Evolutionary conservation across 2,797 vertebrate genomes (phyloP).

Genomic region (Falco berigora): DNA sequence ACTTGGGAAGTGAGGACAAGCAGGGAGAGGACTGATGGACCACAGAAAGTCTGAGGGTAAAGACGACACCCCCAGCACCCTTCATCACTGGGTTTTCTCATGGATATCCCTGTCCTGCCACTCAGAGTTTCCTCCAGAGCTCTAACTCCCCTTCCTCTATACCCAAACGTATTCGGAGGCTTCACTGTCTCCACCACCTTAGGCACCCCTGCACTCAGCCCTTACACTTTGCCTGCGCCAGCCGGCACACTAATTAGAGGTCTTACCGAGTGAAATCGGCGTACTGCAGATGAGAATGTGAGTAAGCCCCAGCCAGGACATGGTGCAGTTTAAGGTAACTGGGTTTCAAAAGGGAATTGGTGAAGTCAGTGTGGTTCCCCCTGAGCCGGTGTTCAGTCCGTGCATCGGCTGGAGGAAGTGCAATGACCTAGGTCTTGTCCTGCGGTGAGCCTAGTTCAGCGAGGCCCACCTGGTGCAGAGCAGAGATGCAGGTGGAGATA

Average conservation of each 20-base stretch:
- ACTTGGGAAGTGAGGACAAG: not conserved
- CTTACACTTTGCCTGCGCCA: not conserved
- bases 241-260: not conserved
- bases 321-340: not conserved
- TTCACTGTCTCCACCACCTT: not conserved
- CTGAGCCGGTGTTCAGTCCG: too few relatives aligned
- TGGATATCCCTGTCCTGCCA: not conserved
- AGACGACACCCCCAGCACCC: not conserved
- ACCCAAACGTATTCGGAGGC: not conserved
- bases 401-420: not conserved
- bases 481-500: not conserved
- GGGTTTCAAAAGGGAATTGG: not conserved
- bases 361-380: not conserved
- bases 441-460: fast-evolving
- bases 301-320: not conserved
- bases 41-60: not conserved
- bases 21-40: not conserved
- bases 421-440: not conserved
- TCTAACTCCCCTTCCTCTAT: not conserved
- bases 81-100: not conserved
- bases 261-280: not conserved
- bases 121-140: not conserved
- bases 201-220: not conserved
- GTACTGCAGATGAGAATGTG: too few relatives aligned
- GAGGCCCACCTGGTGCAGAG: not conserved